A percentile compares a stretch with the other conserved stretches of the same genome.
Conservation (phyloP, 2,888 invertebrate species). For the Gastracanthus pulcherrimus region DNA sequence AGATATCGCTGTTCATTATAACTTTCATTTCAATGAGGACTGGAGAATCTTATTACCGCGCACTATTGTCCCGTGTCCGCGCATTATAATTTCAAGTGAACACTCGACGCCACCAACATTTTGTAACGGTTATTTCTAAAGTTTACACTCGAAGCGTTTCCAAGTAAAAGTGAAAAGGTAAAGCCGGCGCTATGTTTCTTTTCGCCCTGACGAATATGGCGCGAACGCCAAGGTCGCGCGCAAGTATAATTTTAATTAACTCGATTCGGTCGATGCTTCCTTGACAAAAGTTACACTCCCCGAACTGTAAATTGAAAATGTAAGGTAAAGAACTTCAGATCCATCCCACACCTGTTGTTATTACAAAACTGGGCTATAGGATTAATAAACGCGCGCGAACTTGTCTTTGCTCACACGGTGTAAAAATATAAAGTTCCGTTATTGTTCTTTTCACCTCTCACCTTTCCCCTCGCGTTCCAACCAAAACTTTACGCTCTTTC, state of each 20-base stretch:
- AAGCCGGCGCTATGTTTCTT: background rate
- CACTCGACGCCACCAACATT: background rate
- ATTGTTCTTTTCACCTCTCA: background rate
- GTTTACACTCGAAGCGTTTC: no score
- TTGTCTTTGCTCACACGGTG: background rate
- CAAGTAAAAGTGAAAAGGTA: background rate
- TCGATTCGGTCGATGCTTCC: background rate
- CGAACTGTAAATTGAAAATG: no score
- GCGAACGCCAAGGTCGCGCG: background rate
- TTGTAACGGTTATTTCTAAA: background rate
- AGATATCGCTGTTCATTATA: background rate
- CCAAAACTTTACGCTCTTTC: background rate
- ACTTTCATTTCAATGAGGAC: slow-evolving; percentile 5
- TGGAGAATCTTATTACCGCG: background rate
- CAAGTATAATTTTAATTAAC: background rate
- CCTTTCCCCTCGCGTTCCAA: background rate
- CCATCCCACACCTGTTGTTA: background rate
- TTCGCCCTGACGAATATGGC: background rate
- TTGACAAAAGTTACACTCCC: background rate
- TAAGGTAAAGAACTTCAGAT: background rate
- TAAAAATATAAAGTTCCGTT: background rate
- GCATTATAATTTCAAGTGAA: background rate
- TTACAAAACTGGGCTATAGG: background rate
- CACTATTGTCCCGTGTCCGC: background rate
- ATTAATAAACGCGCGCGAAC: background rate